These are phyloP conservation scores for Lepidurus packardi DNA, from an alignment of 1,140 invertebrate species.

Conservation along the genomic window DNA sequence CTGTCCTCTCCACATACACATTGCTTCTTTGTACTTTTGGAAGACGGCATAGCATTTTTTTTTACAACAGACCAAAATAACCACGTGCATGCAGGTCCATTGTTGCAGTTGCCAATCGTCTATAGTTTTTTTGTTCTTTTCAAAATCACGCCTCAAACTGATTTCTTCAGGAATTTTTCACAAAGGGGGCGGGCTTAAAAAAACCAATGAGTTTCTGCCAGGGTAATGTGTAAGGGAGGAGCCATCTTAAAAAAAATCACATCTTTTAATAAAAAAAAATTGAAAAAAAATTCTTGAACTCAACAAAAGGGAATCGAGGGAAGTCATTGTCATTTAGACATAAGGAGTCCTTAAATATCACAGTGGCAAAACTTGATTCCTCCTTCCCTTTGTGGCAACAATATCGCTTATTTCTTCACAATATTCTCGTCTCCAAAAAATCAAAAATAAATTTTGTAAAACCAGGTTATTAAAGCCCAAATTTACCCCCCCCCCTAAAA, in stretches of 20 bases:
- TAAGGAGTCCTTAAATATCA: constrained; percentile 15
- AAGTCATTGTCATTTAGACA: constrained; percentile 16
- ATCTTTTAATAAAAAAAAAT: too few relatives aligned
- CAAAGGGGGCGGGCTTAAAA: neutral
- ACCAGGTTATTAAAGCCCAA: neutral
- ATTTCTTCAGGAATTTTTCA: neutral
- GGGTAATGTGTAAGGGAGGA: neutral
- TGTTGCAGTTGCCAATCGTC: neutral
- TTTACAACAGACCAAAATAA: neutral
- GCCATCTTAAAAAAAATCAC: neutral
- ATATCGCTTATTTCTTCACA: neutral
- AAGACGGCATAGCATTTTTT: constrained; percentile 20
- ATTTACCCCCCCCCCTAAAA: neutral
- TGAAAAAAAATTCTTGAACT: neutral
- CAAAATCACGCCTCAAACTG: too few relatives aligned
- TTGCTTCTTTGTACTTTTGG: constrained; percentile 10
- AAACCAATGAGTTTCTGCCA: neutral
- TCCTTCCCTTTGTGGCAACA: constrained; percentile 11
- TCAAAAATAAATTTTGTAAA: neutral
- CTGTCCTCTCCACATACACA: neutral
- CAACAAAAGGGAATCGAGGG: constrained; percentile 4
- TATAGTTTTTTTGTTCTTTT: neutral
- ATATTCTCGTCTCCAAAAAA: neutral
- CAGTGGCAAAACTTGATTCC: constrained; percentile 21
- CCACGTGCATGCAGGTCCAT: neutral